Evolutionary conservation across 2,797 vertebrate species (phyloP).

Genomic region (Jordanella pulchra): DNA sequence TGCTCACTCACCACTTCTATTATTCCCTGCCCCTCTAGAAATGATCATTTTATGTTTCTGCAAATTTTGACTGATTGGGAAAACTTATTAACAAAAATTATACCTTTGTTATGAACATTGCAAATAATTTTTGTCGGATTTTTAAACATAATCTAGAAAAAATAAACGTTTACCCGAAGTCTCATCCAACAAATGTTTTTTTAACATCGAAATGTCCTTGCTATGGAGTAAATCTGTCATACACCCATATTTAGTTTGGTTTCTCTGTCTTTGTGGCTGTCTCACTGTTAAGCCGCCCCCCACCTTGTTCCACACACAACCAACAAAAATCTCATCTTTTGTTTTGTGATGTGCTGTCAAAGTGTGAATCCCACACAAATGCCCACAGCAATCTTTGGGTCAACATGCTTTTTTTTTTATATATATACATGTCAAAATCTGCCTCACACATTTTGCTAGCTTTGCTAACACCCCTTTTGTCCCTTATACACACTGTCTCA

Average conservation of each 20-base stretch:
- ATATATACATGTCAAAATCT: conserved; percentile 63
- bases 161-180: neutral
- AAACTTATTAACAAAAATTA: neutral
- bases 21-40: conserved; percentile 34
- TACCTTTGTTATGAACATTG: neutral
- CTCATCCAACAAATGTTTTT: conserved; percentile 52
- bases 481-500: conserved; percentile 50
- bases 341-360: conserved; percentile 76
- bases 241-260: conserved; percentile 46
- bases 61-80: neutral
- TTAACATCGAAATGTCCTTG: conserved; percentile 23
- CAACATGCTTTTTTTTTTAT: conserved; percentile 59
- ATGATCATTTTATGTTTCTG: neutral
- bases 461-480: conserved; percentile 70
- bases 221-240: conserved; percentile 45
- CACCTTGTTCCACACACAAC: conserved; percentile 21
- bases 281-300: conserved; percentile 49
- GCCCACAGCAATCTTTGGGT: conserved; percentile 65
- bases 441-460: conserved; percentile 66
- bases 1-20: conserved; percentile 49
- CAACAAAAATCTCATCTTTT: conserved; percentile 69
- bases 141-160: neutral
- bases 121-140: neutral
- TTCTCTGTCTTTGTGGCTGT: conserved; percentile 54
- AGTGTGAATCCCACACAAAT: conserved; percentile 70